Base-by-base conservation (phyloP, 2,888 invertebrate species). In the Tenthredo scrophulariae region DNA sequence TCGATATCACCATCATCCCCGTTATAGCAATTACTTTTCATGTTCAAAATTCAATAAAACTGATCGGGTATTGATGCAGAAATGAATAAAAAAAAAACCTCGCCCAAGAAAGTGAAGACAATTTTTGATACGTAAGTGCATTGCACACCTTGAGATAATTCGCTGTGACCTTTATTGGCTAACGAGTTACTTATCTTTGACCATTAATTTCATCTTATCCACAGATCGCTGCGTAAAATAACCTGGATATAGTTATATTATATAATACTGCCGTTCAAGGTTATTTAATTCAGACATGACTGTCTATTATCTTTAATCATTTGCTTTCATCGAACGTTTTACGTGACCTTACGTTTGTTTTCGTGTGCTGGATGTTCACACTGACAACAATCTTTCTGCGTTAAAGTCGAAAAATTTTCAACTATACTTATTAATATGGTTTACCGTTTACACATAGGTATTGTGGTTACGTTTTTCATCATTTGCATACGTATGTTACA, bases 351-450 rank as follows among this genome's bases (percentile, higher is more conserved):
- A 26, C 29, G 46, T 77, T 46, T 50, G 29, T 29, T 29, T 77
- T 77, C 54, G 77, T 77, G 50, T 77, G 29, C 10, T 33, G 18
- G 33, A 33, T 26, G 54, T 54, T 54, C 26, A 77, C 50, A 77
- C 77, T 77, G 77, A 50, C 54, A 77, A 50, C 33, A 26, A 77
- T 77, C 77, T 77, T 77, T 77, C 77, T 77, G 50, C 50, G 9
- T 75, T 77, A 29, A 33, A 13, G 72, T 43, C n/a, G n/a, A 26
- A 10, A 67, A 67, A 67, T 18, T 18, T 43, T 43, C 22, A n/a
- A n/a, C n/a, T 40, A 43, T 5, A 43, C n/a, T 22, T 67, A 67
- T 18, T 5, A 62, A 22, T 15, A 29, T 4, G 65, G 65, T 26
- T 65, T 26, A 29, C 13, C 65, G 65, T 29, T 15, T 65, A 62